A percentile compares a stretch with the other conserved stretches of the same genome.
phyloP scores from a whole-genome alignment of 1,140 invertebrate genomes.

The Saccostrea cuccullata region DNA sequence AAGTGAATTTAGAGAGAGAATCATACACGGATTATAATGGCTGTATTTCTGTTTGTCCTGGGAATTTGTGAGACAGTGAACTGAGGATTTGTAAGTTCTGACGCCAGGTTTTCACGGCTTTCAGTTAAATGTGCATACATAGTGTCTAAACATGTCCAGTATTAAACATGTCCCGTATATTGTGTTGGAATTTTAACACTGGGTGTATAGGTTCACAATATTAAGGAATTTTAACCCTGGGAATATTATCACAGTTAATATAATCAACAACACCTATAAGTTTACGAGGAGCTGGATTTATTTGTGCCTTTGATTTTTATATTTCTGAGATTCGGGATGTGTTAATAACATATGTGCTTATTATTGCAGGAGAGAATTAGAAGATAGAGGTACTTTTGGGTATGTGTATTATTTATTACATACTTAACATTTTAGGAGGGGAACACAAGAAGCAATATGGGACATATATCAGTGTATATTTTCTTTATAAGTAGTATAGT shows the following conservation, averaged over 20 bases:
- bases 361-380: constrained; percentile 69
- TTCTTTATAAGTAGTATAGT: no score
- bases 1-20: not conserved
- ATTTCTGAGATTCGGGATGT: not conserved
- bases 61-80: constrained; percentile 6
- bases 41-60: not conserved
- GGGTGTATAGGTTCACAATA: not conserved
- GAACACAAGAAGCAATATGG: no score
- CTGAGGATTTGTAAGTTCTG: not conserved
- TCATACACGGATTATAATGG: not conserved
- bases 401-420: constrained; percentile 38
- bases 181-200: not conserved
- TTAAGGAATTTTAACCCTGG: not conserved
- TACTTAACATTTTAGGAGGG: no score
- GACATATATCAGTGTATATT: no score
- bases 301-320: not conserved
- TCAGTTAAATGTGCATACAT: not conserved
- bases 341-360: constrained; percentile 41
- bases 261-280: not conserved
- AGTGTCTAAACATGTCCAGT: not conserved
- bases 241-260: not conserved
- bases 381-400: constrained; percentile 65
- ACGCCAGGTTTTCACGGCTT: not conserved
- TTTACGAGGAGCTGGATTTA: not conserved
- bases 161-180: not conserved